Percentiles rank a stretch among this genome's conserved stretches.
phyloP scores from a whole-genome alignment of 2,888 invertebrate genomes.

The Sesia apiformis region DNA sequence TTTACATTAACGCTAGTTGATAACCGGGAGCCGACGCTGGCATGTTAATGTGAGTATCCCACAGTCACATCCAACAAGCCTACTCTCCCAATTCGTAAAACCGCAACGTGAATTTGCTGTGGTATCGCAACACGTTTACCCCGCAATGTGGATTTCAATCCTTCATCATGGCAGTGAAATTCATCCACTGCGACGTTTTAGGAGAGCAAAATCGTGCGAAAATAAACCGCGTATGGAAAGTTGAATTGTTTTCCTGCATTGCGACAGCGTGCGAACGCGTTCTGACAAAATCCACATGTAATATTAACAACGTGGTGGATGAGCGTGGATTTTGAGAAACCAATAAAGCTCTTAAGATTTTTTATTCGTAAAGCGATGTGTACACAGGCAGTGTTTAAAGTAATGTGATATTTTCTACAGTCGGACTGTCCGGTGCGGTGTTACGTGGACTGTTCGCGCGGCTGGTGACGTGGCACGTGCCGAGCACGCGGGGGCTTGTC shows the following conservation, averaged over 20 bases:
- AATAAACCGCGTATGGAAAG: background rate
- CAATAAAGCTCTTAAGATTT: slow-evolving; percentile 5
- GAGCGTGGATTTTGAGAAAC: background rate
- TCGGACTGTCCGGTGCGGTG: slow-evolving; percentile 62
- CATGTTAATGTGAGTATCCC: slow-evolving; percentile 70
- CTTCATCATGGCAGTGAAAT: background rate
- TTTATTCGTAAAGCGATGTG: slow-evolving; percentile 12
- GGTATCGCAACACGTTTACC: background rate
- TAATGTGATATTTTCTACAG: slow-evolving; percentile 53
- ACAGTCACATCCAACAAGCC: slow-evolving; percentile 1
- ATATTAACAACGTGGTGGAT: slow-evolving; percentile 25
- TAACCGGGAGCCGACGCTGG: slow-evolving; percentile 65
- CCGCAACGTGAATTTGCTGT: too few relatives aligned
- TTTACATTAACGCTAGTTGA: slow-evolving; percentile 69
- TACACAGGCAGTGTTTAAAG: background rate
- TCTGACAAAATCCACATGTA: slow-evolving; percentile 30
- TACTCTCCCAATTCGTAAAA: too few relatives aligned
- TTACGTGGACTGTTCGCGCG: slow-evolving; percentile 48
- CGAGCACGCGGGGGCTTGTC: slow-evolving; percentile 17
- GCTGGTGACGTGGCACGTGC: slow-evolving; percentile 18
- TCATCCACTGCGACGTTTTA: background rate
- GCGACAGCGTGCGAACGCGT: slow-evolving; percentile 50
- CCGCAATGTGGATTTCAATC: background rate
- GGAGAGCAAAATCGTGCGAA: background rate
- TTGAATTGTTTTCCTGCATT: slow-evolving; percentile 42